A percentile compares a stretch with the other conserved stretches of the same genome.
Evolutionary conservation across 2,797 vertebrate genomes (phyloP).

Genomic region (Crocodylus rhombifer): DNA sequence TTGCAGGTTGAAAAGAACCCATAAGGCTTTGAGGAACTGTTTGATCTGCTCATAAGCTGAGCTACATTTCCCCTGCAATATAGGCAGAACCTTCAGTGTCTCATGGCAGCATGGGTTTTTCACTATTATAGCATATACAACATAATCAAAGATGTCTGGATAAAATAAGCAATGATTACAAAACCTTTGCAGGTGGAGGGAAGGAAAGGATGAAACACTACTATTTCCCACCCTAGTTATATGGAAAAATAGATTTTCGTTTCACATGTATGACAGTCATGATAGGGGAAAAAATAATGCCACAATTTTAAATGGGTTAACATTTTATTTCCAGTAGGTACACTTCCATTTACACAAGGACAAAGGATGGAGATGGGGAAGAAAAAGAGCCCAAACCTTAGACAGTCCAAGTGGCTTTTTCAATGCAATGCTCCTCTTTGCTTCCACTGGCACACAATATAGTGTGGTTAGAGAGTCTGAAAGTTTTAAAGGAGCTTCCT

Average conservation of each 20-base stretch:
- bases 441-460: neutral
- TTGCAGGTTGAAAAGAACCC: conserved; percentile 29
- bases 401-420: neutral
- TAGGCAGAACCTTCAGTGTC: conserved; percentile 37
- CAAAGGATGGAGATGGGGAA: neutral
- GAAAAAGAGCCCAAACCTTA: neutral
- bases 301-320: neutral
- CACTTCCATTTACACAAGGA: neutral
- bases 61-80: neutral
- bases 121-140: neutral
- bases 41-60: conserved; percentile 45
- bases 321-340: neutral
- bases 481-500: neutral
- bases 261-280: neutral
- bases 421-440: neutral
- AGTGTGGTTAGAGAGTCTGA: neutral
- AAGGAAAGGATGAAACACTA: neutral
- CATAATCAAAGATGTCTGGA: neutral
- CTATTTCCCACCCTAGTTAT: neutral
- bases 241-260: conserved; percentile 1
- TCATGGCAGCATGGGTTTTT: conserved; percentile 45
- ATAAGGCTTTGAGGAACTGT: conserved; percentile 46
- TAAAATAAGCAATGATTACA: conserved; percentile 22
- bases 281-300: neutral
- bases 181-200: neutral